A percentile compares a stretch with the other conserved stretches of the same genome.
These are phyloP conservation scores for Luidia sarsii DNA, from an alignment of 53 echinoderm and acorn worm genomes.

Conservation along the genomic window DNA sequence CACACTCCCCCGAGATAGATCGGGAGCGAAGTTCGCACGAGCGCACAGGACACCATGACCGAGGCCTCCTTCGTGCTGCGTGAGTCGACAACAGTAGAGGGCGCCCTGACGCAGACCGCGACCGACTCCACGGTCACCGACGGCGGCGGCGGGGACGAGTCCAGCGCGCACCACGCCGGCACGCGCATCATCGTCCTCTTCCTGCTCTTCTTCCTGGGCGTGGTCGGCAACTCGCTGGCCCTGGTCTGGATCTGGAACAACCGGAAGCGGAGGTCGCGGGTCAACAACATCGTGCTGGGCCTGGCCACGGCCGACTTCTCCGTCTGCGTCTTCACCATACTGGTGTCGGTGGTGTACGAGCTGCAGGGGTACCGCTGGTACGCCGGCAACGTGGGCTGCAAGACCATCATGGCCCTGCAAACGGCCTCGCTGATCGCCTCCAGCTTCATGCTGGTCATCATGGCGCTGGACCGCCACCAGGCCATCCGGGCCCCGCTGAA, in stretches of 20 bases:
- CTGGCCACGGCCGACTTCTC: slow-evolving; percentile 83
- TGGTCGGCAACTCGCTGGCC: slow-evolving; percentile 82
- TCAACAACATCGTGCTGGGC: slow-evolving; percentile 88
- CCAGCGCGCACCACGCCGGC: slow-evolving; percentile 28
- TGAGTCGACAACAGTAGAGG: slow-evolving; percentile 10
- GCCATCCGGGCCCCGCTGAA: slow-evolving; percentile 88
- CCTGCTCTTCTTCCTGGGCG: slow-evolving; percentile 81
- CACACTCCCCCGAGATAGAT: too few species aligned
- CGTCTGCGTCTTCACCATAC: slow-evolving; percentile 83
- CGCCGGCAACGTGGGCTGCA: slow-evolving; percentile 80
- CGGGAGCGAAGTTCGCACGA: too few species aligned
- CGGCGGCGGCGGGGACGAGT: background rate
- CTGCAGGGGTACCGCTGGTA: slow-evolving; percentile 80
- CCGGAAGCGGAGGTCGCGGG: slow-evolving; percentile 75
- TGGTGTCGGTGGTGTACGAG: slow-evolving; percentile 78
- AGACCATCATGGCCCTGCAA: slow-evolving; percentile 85
- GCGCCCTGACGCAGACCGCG: slow-evolving; percentile 7
- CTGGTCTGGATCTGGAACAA: slow-evolving; percentile 88
- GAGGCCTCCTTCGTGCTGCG: background rate
- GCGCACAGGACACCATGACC: too few species aligned
- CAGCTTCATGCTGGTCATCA: slow-evolving; percentile 87
- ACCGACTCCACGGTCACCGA: background rate
- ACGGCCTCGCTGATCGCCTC: slow-evolving; percentile 84
- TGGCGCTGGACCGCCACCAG: slow-evolving; percentile 91
- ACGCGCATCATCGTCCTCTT: slow-evolving; percentile 77